phyloP scores from a whole-genome alignment of 2,113 vertebrate genomes.

The Periophthalmus modestus region DNA sequence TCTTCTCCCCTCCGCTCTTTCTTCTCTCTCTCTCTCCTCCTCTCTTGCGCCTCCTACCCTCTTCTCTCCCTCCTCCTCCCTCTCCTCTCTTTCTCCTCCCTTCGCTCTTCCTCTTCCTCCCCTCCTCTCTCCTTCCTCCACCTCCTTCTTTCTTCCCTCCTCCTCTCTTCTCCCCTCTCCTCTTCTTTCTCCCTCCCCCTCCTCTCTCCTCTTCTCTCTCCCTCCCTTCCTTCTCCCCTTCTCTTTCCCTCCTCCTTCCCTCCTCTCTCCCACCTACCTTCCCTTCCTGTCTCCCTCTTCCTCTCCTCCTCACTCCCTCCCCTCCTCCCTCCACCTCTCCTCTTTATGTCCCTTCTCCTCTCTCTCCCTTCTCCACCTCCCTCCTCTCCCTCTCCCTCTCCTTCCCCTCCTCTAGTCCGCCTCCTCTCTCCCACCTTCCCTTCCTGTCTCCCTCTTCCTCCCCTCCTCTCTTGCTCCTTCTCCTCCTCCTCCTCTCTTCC shows the following conservation, averaged over 20 bases:
- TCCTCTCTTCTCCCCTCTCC: background rate
- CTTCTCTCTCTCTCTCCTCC: too few species aligned
- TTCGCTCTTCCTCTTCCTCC: too few species aligned
- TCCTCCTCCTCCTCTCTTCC: background rate
- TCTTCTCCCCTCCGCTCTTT: background rate
- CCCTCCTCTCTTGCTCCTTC: background rate
- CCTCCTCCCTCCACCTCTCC: background rate
- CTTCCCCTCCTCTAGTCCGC: too few species aligned
- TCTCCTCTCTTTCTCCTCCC: too few species aligned
- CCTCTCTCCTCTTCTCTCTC: too few species aligned
- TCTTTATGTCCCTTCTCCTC: too few species aligned
- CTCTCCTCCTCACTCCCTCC: background rate
- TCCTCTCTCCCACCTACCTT: too few species aligned
- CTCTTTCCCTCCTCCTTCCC: background rate
- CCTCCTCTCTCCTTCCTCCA: too few species aligned
- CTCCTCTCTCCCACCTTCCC: background rate
- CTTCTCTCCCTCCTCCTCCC: background rate
- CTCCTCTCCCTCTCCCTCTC: background rate
- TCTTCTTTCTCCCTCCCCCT: background rate
- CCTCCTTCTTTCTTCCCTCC: background rate
- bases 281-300: too few species aligned
- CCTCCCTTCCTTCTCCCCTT: conserved; percentile 15
- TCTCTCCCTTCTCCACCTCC: too few species aligned
- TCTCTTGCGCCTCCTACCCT: too few species aligned
- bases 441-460: too few species aligned